Percentiles rank a stretch among this genome's conserved stretches.
phyloP scores from a whole-genome alignment of 2,113 vertebrate species.

The Seriola dumerili region DNA sequence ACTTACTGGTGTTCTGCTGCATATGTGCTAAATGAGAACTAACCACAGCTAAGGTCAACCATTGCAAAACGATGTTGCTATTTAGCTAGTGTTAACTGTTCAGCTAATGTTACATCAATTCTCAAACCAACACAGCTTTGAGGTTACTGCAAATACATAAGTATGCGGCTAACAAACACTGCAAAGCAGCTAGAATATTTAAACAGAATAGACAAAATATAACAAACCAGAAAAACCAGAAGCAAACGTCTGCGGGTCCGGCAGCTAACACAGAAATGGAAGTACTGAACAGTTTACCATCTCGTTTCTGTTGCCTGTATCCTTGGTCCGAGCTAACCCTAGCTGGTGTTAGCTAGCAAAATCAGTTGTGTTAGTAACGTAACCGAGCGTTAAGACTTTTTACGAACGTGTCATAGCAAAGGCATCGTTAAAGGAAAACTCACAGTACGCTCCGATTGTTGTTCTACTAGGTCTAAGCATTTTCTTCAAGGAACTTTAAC shows the following conservation, averaged over 20 bases:
- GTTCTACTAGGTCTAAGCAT: fast-evolving
- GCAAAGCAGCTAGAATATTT: not conserved
- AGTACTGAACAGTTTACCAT: fast-evolving
- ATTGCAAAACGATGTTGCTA: not conserved
- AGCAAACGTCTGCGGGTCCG: fast-evolving
- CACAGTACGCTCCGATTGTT: fast-evolving
- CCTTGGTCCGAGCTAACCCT: not conserved
- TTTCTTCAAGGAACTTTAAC: not conserved
- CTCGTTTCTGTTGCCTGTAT: not conserved
- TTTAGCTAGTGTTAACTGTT: no score
- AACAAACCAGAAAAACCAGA: not conserved
- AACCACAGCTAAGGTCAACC: not conserved
- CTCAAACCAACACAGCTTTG: not conserved
- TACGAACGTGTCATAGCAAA: fast-evolving
- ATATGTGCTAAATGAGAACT: not conserved
- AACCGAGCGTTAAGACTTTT: not conserved
- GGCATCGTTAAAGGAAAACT: no score
- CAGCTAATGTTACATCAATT: not conserved
- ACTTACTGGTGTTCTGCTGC: not conserved
- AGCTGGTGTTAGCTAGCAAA: slow-evolving; percentile 11
- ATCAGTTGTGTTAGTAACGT: not conserved
- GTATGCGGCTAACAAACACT: not conserved
- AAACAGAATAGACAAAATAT: not conserved
- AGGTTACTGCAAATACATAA: fast-evolving
- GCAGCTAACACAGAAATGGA: slow-evolving; percentile 3